Evolutionary conservation across 2,797 vertebrate genomes (phyloP).

Genomic region (Fratercula arctica): DNA sequence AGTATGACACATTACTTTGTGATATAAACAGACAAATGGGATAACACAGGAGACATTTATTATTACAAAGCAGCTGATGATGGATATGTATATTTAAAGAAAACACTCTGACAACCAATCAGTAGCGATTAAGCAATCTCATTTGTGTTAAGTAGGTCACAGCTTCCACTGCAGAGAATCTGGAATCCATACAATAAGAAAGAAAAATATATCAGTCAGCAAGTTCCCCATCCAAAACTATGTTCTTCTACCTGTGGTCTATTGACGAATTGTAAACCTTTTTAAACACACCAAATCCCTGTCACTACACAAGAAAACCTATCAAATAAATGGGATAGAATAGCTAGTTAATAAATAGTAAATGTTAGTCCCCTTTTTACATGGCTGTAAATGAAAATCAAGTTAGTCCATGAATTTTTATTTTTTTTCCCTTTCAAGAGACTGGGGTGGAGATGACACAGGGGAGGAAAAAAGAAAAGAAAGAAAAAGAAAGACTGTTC

Average conservation of each 20-base stretch:
- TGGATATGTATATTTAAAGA: constrained; percentile 20
- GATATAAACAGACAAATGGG: constrained; percentile 45
- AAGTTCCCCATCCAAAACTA: not conserved
- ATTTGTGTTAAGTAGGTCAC: constrained; percentile 13
- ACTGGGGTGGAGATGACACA: rapidly evolving
- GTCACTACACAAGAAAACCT: not conserved
- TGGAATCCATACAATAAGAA: not conserved
- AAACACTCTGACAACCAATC: constrained; percentile 1
- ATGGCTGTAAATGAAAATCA: not conserved
- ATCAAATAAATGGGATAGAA: not conserved
- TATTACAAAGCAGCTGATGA: constrained; percentile 11
- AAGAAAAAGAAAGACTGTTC: no score
- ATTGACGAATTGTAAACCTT: not conserved
- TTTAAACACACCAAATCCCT: not conserved
- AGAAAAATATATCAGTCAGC: not conserved
- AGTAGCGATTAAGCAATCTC: not conserved
- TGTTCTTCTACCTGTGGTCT: not conserved
- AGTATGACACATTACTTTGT: not conserved
- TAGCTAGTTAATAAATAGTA: not conserved
- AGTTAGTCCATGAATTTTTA: not conserved
- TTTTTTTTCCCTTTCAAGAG: not conserved
- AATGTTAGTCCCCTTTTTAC: not conserved
- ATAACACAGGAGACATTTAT: not conserved
- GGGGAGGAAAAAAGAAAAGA: rapidly evolving
- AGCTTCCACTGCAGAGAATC: not conserved